Percentiles rank a stretch among this genome's conserved stretches.
Evolutionary conservation across 1,140 invertebrate species (phyloP).

Genomic region (Lepidurus arcticus): DNA sequence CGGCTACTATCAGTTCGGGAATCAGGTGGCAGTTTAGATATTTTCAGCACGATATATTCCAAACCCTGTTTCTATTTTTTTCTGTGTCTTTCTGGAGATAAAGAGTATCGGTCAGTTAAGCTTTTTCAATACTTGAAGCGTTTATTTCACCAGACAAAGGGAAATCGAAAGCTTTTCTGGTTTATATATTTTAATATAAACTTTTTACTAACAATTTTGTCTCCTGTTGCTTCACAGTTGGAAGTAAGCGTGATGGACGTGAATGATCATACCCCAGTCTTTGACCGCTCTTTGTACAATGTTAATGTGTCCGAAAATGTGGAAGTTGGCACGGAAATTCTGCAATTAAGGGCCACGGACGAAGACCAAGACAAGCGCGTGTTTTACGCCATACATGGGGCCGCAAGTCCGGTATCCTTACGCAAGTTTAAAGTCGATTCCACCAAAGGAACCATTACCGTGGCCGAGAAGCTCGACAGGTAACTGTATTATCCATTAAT

Average conservation of each 20-base stretch:
- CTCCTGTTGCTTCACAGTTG: conserved; percentile 46
- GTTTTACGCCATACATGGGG: conserved; percentile 68
- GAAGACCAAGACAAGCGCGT: conserved; percentile 62
- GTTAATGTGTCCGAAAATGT: conserved; percentile 71
- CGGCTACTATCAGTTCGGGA: no score
- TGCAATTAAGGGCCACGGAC: conserved; percentile 63
- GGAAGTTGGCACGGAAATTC: conserved; percentile 56
- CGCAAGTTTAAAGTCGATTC: conserved; percentile 75
- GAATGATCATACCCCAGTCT: conserved; percentile 73
- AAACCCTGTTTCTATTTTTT: no score
- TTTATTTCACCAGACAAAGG: no score
- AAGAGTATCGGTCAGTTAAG: no score
- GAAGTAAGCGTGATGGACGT: conserved; percentile 71
- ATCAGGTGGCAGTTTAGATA: no score
- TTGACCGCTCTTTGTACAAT: conserved; percentile 59
- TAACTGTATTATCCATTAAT: conserved; percentile 33
- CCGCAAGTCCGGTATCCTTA: conserved; percentile 65
- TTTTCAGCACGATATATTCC: no score
- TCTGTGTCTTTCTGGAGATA: no score
- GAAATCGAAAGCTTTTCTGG: no score
- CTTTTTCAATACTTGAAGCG: no score
- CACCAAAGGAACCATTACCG: conserved; percentile 62
- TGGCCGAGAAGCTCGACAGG: conserved; percentile 66
- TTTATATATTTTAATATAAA: no score
- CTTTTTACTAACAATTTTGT: neutral